Conservation (phyloP, 2,888 invertebrate genomes). For the Plusia festucae region DNA sequence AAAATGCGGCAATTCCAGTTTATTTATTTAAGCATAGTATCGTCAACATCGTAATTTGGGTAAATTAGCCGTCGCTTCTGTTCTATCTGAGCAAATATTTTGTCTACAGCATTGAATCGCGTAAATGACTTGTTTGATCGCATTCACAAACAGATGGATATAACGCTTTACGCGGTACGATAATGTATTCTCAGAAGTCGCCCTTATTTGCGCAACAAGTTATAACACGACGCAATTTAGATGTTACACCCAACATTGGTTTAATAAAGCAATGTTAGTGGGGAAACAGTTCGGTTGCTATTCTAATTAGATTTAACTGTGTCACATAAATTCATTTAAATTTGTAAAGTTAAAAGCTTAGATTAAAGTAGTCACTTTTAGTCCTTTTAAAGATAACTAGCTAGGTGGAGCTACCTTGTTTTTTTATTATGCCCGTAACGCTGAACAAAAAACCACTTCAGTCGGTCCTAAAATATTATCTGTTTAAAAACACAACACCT, state of each 20-base stretch:
- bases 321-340: background rate
- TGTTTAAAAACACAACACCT: background rate
- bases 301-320: slow-evolving; percentile 23
- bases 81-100: slow-evolving; percentile 33
- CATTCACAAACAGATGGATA: slow-evolving; percentile 13
- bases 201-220: slow-evolving; percentile 23
- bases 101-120: slow-evolving; percentile 24
- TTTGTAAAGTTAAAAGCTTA: too few relatives aligned
- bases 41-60: slow-evolving; percentile 21
- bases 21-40: background rate
- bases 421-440: background rate
- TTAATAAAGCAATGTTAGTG: slow-evolving; percentile 30
- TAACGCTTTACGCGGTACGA: slow-evolving; percentile 3
- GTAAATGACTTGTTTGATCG: slow-evolving; percentile 19
- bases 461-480: background rate
- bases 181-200: slow-evolving; percentile 45
- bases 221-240: slow-evolving; percentile 48
- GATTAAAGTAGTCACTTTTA: too few relatives aligned
- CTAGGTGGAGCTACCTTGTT: background rate
- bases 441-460: background rate
- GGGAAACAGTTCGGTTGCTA: slow-evolving; percentile 17
- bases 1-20: slow-evolving; percentile 1
- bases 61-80: slow-evolving; percentile 11
- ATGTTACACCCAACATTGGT: slow-evolving; percentile 29
- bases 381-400: background rate